Evolutionary conservation across 2,113 vertebrate genomes (phyloP), one percentile per base, ranked within the genome.

Genomic region (Brienomyrus brachyistius): DNA sequence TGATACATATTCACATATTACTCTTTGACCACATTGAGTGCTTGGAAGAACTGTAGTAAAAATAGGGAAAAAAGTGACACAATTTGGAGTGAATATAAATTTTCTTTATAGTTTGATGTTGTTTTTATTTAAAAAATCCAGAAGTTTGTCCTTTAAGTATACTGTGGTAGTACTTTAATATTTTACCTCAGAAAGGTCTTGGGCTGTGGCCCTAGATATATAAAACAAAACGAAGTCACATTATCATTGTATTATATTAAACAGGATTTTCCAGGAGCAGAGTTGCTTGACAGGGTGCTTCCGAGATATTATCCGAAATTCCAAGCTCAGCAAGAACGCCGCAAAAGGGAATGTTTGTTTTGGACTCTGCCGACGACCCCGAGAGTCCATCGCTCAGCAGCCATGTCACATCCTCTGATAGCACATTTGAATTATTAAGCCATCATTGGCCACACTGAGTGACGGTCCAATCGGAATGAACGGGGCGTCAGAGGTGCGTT

Each of bases 191-290:
- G 21, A 70, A 74, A 77, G 62, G 47, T 43, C 74, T 27, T 43
- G 87, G 43, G 48, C 56, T 27, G 7, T 59, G 56, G 45, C 45
- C 82, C 40, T n/a, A 17, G 45, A 74, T 31, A 40, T 23, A 50
- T 50, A 35, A 82, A 89, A 89, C 27, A 50, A 82, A 50, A 89
- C 23, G 15, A 35, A 8, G 88, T 27, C 47, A 35, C 70, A n/a
- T 35, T 59, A 43, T 90, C 90, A 91, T 94, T 91, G 91, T 92
- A 90, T 93, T 94, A 94, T 94, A 94, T 95, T 94, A 94, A 95
- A 95, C 94, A 95, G 95, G 95, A 95, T 95, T 95, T 95, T 95
- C 95, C 94, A 93, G 93, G 92, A 94, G 94, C 93, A 94, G 90
- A 95, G 94, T 54, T 92, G 90, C 84, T 91, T 94, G 94, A 95